Base-by-base conservation (phyloP, 2,797 vertebrate genomes). In the Graptemys geographica region DNA sequence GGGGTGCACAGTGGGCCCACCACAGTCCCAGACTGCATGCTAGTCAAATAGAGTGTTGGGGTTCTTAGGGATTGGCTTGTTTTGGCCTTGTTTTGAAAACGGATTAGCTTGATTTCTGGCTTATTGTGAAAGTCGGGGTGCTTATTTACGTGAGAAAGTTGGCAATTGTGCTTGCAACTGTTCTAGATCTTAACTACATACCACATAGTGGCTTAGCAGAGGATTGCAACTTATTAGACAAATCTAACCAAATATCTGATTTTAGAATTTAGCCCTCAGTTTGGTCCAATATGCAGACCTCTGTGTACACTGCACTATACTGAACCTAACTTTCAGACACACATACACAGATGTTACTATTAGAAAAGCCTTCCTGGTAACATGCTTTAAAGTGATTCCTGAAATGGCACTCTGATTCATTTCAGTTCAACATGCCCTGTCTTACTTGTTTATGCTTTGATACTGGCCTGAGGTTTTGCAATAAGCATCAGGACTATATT, bases 371-470 rank as follows among this genome's bases (percentile, higher is more conserved):
- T 25, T 95, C 57, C 72, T 80, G n/a, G 44, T 28, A 94, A 37
- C 13, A 23, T 79, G 33, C 84, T 83, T 87, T 57, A 65, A 89
- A 90, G 44, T 5, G 18, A 89, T 44, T 59, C 15, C 59, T 78
- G 62, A 91, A 84, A 92, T 8, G 56, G 11, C 59, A 85, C 33
- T 0, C 31, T 76, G 1, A 91, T 16, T 57, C 2, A 3, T 16
- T 74, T 28, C 25, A 6, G 0, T 62, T 81, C 47, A 62, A 10
- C 53, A 72, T 79, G 79, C 91, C 59, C 79, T 1, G 19, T 0
- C 12, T 1, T 3, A 87, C 81, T 59, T 84, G 51, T 4, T 65
- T 7, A n/a, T 0, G 3, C 5, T 28, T 1, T 1, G 59, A 4
- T 76, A 89, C 57, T 37, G 69, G 72, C 47, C 79, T 37, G 44